Evolutionary conservation across 2,113 vertebrate species (phyloP).

Genomic region (Pseudonaja textilis): DNA sequence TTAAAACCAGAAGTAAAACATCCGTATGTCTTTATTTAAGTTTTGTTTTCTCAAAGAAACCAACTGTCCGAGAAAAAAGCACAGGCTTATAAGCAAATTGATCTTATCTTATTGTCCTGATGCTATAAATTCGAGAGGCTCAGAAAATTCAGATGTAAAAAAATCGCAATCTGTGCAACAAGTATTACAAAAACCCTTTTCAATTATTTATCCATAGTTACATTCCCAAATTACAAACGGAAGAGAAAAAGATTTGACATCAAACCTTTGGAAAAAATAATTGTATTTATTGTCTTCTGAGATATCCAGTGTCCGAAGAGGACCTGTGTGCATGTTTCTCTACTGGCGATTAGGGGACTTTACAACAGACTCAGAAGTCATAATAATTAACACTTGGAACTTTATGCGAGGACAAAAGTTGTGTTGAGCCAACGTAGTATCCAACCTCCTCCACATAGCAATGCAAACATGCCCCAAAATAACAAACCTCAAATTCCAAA

Average conservation of each 20-base stretch:
- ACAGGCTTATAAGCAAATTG: constrained; percentile 13
- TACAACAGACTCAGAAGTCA: neutral
- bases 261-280: constrained; percentile 50
- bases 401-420: constrained; percentile 28
- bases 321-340: constrained; percentile 21
- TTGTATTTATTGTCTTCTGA: constrained; percentile 47
- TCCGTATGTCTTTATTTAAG: constrained; percentile 30
- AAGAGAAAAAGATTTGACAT: constrained; percentile 43
- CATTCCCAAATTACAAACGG: constrained; percentile 15
- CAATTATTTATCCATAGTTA: neutral
- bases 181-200: constrained; percentile 16
- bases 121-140: constrained; percentile 16
- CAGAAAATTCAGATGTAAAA: constrained; percentile 17
- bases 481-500: constrained; percentile 12
- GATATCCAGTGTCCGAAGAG: neutral
- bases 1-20: neutral
- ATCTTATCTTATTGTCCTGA: neutral
- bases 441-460: constrained; percentile 29
- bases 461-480: constrained; percentile 45
- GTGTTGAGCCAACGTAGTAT: constrained; percentile 2
- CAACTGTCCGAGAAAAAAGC: constrained; percentile 1
- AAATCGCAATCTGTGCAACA: constrained; percentile 10
- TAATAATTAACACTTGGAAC: constrained; percentile 3
- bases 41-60: neutral
- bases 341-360: neutral